Percentiles rank a stretch among this genome's conserved stretches.
Conservation (phyloP, 2,113 vertebrate species). For the Dolichallabes microphthalmus region DNA sequence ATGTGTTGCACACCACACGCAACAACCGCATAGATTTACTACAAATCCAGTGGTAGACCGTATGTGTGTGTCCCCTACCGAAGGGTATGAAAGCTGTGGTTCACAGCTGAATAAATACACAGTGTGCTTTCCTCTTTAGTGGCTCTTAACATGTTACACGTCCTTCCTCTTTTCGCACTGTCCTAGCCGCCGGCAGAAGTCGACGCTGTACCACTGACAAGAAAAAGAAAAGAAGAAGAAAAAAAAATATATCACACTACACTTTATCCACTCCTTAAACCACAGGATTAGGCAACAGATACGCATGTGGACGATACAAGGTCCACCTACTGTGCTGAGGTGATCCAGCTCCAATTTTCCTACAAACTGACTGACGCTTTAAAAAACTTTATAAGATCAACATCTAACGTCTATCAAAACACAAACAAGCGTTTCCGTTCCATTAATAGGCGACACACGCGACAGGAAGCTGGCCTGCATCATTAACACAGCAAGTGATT, state of each 20-base stretch:
- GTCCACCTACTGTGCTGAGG: background rate
- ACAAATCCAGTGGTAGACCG: background rate
- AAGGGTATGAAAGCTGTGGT: constrained; percentile 21
- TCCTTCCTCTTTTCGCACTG: constrained; percentile 25
- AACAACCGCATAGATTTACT: too few relatives aligned
- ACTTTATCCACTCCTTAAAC: background rate
- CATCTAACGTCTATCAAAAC: background rate
- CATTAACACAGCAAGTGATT: constrained; percentile 31
- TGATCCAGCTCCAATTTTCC: background rate
- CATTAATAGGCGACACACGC: constrained; percentile 7
- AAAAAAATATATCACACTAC: background rate
- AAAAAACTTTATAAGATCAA: background rate
- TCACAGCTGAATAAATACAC: constrained; percentile 39
- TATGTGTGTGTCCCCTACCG: constrained; percentile 16
- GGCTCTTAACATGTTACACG: constrained; percentile 27
- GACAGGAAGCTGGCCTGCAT: constrained; percentile 64
- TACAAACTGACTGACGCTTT: background rate
- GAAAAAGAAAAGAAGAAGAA: too few relatives aligned
- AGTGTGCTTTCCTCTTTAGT: constrained; percentile 32
- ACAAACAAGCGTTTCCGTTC: constrained; percentile 19
- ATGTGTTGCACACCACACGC: background rate
- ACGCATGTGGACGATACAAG: background rate
- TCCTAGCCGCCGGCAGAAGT: constrained; percentile 7
- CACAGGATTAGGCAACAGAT: background rate
- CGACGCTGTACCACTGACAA: background rate